Percentiles rank a stretch among this genome's conserved stretches.
Evolutionary conservation across 2,113 vertebrate genomes (phyloP).

Genomic region (Periophthalmodon schlosseri): DNA sequence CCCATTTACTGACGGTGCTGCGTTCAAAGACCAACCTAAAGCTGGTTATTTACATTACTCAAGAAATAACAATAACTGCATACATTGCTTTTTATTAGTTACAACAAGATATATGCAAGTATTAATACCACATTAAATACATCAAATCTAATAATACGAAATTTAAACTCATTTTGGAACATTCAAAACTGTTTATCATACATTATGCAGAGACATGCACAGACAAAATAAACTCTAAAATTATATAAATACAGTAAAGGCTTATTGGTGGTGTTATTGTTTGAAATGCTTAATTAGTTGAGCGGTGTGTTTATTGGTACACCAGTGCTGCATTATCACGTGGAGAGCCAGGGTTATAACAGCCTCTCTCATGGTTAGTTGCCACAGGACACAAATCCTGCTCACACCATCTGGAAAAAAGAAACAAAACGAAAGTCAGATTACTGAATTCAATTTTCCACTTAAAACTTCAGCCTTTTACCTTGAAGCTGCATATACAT

Average conservation of each 20-base stretch:
- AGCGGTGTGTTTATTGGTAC: slow-evolving; percentile 38
- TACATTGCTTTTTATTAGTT: no score
- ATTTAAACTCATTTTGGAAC: not conserved
- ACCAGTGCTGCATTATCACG: slow-evolving; percentile 71
- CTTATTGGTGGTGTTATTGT: not conserved
- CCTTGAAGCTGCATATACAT: slow-evolving; percentile 73
- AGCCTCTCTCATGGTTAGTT: slow-evolving; percentile 52
- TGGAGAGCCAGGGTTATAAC: slow-evolving; percentile 53
- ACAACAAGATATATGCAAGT: no score
- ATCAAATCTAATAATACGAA: no score
- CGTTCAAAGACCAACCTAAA: not conserved
- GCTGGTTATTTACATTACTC: not conserved
- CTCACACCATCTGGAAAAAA: slow-evolving; percentile 80
- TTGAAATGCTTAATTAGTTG: not conserved
- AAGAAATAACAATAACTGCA: not conserved
- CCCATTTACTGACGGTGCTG: not conserved
- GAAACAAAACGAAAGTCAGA: slow-evolving; percentile 8
- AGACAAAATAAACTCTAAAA: not conserved
- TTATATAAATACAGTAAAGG: not conserved
- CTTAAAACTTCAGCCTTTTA: slow-evolving; percentile 18
- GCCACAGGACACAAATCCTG: slow-evolving; percentile 80
- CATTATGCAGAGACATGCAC: no score
- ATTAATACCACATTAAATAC: no score
- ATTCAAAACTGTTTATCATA: not conserved
- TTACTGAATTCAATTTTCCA: not conserved